Evolutionary conservation across 2,888 invertebrate species (phyloP).

Genomic region (Apotomis turbidana): DNA sequence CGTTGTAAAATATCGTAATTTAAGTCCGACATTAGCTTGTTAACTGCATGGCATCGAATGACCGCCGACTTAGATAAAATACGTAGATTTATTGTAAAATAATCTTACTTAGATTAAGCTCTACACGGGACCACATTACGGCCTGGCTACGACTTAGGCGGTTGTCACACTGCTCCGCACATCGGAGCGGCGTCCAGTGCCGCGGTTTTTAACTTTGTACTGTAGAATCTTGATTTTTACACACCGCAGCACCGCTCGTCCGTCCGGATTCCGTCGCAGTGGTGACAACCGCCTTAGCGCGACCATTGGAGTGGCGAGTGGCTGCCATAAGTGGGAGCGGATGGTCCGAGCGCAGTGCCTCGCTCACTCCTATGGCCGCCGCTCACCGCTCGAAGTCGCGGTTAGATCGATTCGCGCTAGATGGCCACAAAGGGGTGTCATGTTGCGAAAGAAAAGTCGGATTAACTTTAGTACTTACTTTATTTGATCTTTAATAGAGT

Average conservation of each 20-base stretch:
- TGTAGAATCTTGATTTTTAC: too few species aligned
- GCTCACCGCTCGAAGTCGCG: too few species aligned
- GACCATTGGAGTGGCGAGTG: background rate
- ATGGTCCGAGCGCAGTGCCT: too few species aligned
- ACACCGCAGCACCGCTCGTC: too few species aligned
- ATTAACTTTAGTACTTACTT: background rate
- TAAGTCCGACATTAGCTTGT: constrained; percentile 4
- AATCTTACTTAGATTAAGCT: background rate
- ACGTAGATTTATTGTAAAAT: background rate
- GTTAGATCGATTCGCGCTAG: background rate
- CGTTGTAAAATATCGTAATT: constrained; percentile 10
- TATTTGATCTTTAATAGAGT: background rate
- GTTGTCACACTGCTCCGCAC: too few species aligned
- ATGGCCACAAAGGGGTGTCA: background rate
- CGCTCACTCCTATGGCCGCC: too few species aligned
- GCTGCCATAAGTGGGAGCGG: too few species aligned
- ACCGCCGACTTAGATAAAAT: background rate
- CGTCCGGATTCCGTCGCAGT: too few species aligned
- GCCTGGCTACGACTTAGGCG: too few species aligned
- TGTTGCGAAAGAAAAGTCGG: background rate
- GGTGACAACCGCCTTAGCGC: background rate
- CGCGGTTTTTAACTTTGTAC: too few species aligned
- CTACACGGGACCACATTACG: too few species aligned
- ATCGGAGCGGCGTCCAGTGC: too few species aligned
- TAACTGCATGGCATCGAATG: constrained; percentile 2